A percentile compares a stretch with the other conserved stretches of the same genome.
phyloP scores from a whole-genome alignment of 2,113 vertebrate species.

The Polyodon spathula region DNA sequence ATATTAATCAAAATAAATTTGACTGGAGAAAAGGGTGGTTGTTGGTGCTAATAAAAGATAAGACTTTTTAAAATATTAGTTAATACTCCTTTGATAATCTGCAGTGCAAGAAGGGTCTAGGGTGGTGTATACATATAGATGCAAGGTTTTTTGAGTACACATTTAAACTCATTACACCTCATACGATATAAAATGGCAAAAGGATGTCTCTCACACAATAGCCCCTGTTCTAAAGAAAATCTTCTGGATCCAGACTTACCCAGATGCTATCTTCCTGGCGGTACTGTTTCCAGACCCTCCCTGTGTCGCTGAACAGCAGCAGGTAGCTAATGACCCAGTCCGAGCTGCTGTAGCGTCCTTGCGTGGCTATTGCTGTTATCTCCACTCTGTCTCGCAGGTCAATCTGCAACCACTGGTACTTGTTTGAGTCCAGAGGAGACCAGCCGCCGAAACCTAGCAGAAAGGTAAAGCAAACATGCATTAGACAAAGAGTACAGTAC shows the following conservation, averaged over 20 bases:
- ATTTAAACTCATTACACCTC: too few relatives aligned
- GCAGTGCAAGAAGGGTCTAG: too few relatives aligned
- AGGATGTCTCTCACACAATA: too few relatives aligned
- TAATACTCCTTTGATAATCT: too few relatives aligned
- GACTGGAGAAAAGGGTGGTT: too few relatives aligned
- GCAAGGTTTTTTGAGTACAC: too few relatives aligned
- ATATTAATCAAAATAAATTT: too few relatives aligned
- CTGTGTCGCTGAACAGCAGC: constrained; percentile 88
- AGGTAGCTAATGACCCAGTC: constrained; percentile 86
- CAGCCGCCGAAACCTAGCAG: constrained; percentile 83
- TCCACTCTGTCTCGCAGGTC: constrained; percentile 85
- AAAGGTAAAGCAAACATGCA: constrained; percentile 1
- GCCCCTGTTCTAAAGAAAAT: neutral
- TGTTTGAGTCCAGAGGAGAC: constrained; percentile 72
- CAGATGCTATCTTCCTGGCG: constrained; percentile 61
- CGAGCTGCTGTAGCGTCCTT: constrained; percentile 80
- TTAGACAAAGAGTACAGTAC: neutral
- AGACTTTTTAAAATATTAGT: too few relatives aligned
- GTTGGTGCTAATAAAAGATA: too few relatives aligned
- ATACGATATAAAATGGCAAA: too few relatives aligned
- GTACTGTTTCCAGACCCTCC: constrained; percentile 82
- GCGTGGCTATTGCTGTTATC: constrained; percentile 79
- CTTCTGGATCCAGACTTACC: neutral
- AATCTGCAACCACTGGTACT: constrained; percentile 88
- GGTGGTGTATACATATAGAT: too few relatives aligned